Percentiles rank a stretch among this genome's conserved stretches.
Conservation (phyloP, 2,113 vertebrate genomes). For the Apteryx owenii region DNA sequence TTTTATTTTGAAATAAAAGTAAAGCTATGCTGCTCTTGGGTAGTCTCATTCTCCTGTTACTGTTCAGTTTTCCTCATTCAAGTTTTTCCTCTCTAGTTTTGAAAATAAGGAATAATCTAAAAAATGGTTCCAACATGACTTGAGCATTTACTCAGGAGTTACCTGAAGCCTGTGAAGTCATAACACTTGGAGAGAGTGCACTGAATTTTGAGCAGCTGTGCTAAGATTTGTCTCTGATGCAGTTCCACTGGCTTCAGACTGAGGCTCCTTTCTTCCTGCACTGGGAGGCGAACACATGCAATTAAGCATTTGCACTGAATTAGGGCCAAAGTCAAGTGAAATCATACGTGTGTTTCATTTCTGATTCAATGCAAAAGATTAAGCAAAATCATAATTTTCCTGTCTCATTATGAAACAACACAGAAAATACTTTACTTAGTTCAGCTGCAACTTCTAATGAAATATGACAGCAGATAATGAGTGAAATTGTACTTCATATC, state of each 20-base stretch:
- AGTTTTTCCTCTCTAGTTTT: neutral
- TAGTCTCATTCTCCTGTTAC: neutral
- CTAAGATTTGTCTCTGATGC: neutral
- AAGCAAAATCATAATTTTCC: neutral
- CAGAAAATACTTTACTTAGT: neutral
- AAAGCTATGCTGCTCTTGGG: neutral
- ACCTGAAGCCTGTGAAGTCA: neutral
- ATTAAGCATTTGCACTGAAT: neutral
- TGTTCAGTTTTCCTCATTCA: neutral
- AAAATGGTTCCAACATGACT: neutral
- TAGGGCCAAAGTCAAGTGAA: neutral
- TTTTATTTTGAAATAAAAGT: constrained; percentile 19
- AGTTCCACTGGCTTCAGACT: neutral
- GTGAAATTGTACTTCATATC: neutral
- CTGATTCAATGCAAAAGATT: neutral
- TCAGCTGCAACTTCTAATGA: neutral
- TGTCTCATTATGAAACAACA: neutral
- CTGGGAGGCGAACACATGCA: neutral
- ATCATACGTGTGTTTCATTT: neutral
- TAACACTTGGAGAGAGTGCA: neutral
- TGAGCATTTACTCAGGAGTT: neutral
- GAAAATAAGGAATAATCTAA: neutral
- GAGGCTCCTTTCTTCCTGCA: neutral
- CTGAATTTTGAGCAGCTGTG: neutral
- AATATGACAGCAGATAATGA: neutral